Conservation (phyloP, 2,888 invertebrate species). For the Eupithecia subfuscata region DNA sequence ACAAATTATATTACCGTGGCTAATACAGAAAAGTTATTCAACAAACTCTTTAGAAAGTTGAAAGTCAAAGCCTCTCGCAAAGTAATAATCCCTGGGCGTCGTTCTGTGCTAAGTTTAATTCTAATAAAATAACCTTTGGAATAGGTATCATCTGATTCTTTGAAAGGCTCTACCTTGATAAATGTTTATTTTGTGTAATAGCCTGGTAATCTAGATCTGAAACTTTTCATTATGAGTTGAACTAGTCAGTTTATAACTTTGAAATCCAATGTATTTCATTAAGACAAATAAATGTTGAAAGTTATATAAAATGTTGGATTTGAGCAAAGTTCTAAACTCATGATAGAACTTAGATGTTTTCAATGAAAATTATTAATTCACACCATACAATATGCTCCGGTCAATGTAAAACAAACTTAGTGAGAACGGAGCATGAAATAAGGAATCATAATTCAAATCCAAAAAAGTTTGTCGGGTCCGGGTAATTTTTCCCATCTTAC, state of each 20-base stretch:
- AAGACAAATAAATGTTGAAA: background rate
- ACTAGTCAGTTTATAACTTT: background rate
- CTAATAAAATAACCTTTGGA: slow-evolving; percentile 58
- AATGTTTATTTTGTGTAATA: slow-evolving; percentile 22
- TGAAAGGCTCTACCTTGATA: slow-evolving; percentile 25
- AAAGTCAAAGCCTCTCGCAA: slow-evolving; percentile 68
- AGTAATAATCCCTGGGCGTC: slow-evolving; percentile 66
- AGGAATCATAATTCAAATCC: slow-evolving; percentile 84
- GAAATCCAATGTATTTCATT: background rate
- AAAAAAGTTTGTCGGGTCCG: slow-evolving; percentile 79
- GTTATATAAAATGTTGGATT: background rate
- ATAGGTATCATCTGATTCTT: slow-evolving; percentile 38
- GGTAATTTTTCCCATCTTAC: slow-evolving; percentile 83
- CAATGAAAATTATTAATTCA: slow-evolving; percentile 67
- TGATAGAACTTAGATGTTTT: slow-evolving; percentile 27
- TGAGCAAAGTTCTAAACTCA: background rate
- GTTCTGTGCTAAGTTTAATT: slow-evolving; percentile 62
- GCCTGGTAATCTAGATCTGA: background rate
- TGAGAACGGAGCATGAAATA: slow-evolving; percentile 78
- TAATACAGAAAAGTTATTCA: slow-evolving; percentile 72
- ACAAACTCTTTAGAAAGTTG: slow-evolving; percentile 71
- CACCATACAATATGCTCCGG: slow-evolving; percentile 68
- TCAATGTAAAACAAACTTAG: slow-evolving; percentile 78
- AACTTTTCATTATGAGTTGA: background rate
- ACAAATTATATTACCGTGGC: slow-evolving; percentile 67